Conservation (phyloP, 37 sponge, comb jelly and placozoan species). For the Eunapius fragilis region DNA sequence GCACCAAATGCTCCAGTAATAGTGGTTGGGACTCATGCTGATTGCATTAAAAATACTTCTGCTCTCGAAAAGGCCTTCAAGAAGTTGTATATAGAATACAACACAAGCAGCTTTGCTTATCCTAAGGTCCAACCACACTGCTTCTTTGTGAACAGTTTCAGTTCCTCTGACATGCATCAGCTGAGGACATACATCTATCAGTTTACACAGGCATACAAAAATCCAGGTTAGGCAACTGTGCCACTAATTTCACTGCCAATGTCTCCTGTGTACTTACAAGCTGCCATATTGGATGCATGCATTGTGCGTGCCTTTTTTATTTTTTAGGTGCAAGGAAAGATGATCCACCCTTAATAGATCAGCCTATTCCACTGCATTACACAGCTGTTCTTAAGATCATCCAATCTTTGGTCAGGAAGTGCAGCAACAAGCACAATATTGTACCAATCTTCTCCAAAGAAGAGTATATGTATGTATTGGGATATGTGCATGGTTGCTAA, state of each 20-base stretch:
- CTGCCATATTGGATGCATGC: neutral
- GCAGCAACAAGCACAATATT: slow-evolving; percentile 16
- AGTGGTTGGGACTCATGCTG: slow-evolving; percentile 76
- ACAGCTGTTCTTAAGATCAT: slow-evolving; percentile 60
- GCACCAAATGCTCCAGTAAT: slow-evolving; percentile 78
- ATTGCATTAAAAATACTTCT: slow-evolving; percentile 22
- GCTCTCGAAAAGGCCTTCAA: slow-evolving; percentile 19
- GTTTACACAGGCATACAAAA: slow-evolving; percentile 42
- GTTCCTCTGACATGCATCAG: slow-evolving; percentile 28
- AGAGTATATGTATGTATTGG: slow-evolving; percentile 32
- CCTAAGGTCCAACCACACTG: slow-evolving; percentile 3
- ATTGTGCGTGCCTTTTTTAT: neutral
- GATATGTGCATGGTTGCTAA: neutral
- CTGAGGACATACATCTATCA: slow-evolving; percentile 69
- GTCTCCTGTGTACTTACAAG: neutral
- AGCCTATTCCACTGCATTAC: slow-evolving; percentile 69
- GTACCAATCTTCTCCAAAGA: slow-evolving; percentile 62
- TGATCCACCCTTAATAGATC: slow-evolving; percentile 42
- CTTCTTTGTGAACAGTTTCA: slow-evolving; percentile 53
- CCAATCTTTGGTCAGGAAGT: slow-evolving; percentile 26
- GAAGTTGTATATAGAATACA: slow-evolving; percentile 37
- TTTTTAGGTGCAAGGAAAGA: neutral
- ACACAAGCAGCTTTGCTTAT: slow-evolving; percentile 19
- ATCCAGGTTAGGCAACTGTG: slow-evolving; percentile 31
- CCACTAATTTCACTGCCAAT: neutral